Evolutionary conservation across 1,140 invertebrate species (phyloP).

Genomic region (Temnothorax curvispinosus): DNA sequence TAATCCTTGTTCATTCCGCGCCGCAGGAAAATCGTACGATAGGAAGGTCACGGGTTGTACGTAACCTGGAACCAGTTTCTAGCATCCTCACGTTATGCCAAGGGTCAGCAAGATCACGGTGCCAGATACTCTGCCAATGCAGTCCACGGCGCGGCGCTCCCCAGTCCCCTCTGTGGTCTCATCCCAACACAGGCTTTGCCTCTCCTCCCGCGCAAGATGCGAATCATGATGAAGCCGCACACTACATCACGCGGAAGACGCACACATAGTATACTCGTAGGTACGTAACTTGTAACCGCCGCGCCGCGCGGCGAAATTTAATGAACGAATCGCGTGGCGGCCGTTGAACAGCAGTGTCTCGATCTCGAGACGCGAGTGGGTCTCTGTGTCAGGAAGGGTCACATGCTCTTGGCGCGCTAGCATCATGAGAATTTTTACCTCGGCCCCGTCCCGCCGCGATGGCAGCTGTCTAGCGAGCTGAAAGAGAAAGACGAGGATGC

Average conservation of each 20-base stretch:
- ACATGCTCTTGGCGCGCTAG: constrained; percentile 74
- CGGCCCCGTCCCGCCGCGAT: constrained; percentile 2
- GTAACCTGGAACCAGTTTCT: constrained; percentile 74
- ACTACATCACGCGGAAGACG: neutral
- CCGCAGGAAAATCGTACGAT: constrained; percentile 48
- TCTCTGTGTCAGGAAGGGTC: constrained; percentile 86
- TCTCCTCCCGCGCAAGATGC: constrained; percentile 12
- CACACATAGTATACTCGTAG: neutral
- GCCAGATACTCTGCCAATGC: constrained; percentile 67
- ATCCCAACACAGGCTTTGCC: neutral
- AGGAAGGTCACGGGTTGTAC: constrained; percentile 66
- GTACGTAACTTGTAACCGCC: neutral
- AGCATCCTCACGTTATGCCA: constrained; percentile 62
- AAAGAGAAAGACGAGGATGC: constrained; percentile 35
- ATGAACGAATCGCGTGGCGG: constrained; percentile 50
- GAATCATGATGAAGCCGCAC: constrained; percentile 29
- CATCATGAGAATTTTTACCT: constrained; percentile 67
- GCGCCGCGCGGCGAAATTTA: constrained; percentile 60
- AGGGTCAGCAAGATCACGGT: constrained; percentile 75
- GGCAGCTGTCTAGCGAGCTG: constrained; percentile 22
- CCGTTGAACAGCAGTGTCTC: constrained; percentile 47
- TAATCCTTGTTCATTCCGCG: constrained; percentile 22
- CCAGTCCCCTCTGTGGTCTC: neutral
- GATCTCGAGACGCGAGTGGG: constrained; percentile 79
- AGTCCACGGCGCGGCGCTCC: constrained; percentile 24